These are phyloP conservation scores for Alouatta palliata DNA, from an alignment of 2,113 vertebrate species.

Conservation along the genomic window DNA sequence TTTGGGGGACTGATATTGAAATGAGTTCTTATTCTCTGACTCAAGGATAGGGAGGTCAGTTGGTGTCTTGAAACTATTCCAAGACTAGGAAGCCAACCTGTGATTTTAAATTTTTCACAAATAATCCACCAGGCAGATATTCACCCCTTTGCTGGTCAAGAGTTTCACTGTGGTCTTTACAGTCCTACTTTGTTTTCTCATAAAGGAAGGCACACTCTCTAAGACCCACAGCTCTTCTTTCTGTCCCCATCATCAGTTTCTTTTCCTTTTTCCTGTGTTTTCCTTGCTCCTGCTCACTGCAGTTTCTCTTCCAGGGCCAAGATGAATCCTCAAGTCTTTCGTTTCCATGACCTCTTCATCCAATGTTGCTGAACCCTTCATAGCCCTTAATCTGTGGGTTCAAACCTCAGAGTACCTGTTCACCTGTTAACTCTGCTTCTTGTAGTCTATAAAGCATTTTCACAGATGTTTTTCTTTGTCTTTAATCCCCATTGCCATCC, in stretches of 20 bases:
- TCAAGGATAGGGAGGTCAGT: conserved; percentile 3
- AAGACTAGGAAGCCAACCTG: conserved; percentile 22
- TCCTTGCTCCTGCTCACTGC: not conserved
- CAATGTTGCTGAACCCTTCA: not conserved
- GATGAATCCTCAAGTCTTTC: not conserved
- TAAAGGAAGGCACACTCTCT: not conserved
- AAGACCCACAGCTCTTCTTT: not conserved
- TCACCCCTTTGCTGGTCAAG: not conserved
- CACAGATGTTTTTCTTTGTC: not conserved
- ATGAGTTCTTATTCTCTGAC: conserved; percentile 40
- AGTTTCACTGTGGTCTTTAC: not conserved
- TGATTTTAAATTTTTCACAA: conserved; percentile 34
- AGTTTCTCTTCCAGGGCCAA: not conserved
- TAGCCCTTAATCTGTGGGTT: not conserved
- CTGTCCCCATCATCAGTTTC: not conserved
- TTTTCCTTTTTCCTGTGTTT: not conserved
- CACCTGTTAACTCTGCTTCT: not conserved
- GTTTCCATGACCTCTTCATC: not conserved
- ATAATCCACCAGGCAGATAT: not conserved
- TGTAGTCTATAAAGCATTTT: not conserved
- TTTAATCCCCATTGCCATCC: not conserved
- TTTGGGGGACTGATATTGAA: not conserved
- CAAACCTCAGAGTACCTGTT: not conserved
- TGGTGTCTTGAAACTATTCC: conserved; percentile 47
- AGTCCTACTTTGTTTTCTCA: not conserved